phyloP scores from a whole-genome alignment of 2,113 vertebrate genomes.

The Heterochromis multidens region DNA sequence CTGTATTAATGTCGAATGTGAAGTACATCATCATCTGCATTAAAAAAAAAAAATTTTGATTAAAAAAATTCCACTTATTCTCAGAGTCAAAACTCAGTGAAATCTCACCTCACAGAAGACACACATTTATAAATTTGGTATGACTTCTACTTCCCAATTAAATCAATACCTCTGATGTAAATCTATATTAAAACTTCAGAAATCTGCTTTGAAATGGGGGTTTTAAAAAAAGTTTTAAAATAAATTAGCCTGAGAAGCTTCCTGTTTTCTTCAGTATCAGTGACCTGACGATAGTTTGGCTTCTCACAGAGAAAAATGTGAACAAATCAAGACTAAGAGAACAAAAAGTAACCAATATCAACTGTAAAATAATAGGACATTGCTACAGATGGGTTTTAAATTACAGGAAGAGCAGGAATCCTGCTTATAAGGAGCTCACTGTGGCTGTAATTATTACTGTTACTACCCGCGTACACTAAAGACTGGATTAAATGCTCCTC shows the following conservation, averaged over 20 bases:
- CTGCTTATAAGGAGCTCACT: background rate
- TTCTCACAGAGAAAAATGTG: rapidly evolving
- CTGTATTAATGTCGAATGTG: background rate
- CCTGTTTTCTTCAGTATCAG: rapidly evolving
- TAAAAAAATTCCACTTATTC: background rate
- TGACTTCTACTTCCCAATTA: background rate
- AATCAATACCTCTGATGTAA: background rate
- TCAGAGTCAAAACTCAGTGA: too few species aligned
- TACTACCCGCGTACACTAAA: background rate
- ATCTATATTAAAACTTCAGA: background rate
- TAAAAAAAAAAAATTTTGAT: background rate
- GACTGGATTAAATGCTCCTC: background rate
- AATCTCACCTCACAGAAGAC: background rate
- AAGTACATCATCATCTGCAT: background rate
- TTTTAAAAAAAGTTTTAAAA: too few species aligned
- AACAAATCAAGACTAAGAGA: background rate
- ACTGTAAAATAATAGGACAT: background rate
- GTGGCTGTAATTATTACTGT: background rate
- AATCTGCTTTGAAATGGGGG: too few species aligned
- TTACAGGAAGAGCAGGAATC: background rate
- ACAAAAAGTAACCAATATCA: background rate
- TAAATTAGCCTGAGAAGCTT: background rate
- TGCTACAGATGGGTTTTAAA: background rate
- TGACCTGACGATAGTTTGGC: background rate
- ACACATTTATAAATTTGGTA: background rate